Evolutionary conservation across 1,140 invertebrate genomes (phyloP).

Genomic region (Megathymus violae): DNA sequence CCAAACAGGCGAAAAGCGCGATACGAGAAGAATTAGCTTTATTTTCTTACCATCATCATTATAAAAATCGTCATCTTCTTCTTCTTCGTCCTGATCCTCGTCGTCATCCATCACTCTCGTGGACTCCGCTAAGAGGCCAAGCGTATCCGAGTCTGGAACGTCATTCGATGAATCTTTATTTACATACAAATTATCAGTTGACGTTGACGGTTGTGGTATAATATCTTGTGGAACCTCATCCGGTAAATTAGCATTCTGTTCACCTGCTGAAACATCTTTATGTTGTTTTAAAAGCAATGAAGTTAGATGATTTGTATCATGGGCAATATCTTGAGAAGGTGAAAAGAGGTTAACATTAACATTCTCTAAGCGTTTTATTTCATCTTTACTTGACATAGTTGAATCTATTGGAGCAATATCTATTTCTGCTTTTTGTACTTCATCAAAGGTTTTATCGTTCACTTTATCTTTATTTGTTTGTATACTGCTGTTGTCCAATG

Average conservation of each 20-base stretch:
- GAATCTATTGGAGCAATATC: no score
- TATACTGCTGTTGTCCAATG: no score
- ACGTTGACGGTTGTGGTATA: constrained; percentile 41
- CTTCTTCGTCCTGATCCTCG: constrained; percentile 65
- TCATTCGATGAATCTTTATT: constrained; percentile 39
- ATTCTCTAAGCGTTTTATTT: not conserved
- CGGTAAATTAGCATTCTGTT: not conserved
- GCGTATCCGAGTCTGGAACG: constrained; percentile 53
- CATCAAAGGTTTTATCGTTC: no score
- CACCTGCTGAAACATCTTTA: not conserved
- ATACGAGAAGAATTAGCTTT: constrained; percentile 19
- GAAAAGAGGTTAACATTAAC: not conserved
- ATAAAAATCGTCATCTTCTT: constrained; percentile 77
- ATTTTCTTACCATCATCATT: constrained; percentile 60
- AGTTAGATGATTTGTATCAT: not conserved
- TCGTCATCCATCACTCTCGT: constrained; percentile 64
- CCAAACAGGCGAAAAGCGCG: not conserved
- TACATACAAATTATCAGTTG: constrained; percentile 21
- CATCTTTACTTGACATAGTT: not conserved
- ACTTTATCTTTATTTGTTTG: no score
- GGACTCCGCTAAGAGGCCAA: constrained; percentile 67
- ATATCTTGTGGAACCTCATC: not conserved
- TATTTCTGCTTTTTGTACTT: no score
- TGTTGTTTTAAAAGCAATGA: not conserved
- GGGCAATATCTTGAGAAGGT: not conserved